These are phyloP conservation scores for Trachurus trachurus DNA, from an alignment of 2,797 vertebrate genomes.

Conservation along the genomic window DNA sequence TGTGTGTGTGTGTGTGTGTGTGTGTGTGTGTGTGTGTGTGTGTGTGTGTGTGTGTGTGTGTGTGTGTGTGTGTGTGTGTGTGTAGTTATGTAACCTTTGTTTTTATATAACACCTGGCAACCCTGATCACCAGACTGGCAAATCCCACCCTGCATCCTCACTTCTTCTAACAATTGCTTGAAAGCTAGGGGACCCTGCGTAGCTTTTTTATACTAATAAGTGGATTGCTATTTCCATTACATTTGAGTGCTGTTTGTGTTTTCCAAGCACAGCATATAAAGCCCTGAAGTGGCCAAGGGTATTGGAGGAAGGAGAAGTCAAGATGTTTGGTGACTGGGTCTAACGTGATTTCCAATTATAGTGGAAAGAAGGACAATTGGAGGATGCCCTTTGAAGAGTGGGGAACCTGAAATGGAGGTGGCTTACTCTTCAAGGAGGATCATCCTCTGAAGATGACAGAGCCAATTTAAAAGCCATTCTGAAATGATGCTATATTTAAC, in stretches of 20 bases:
- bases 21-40: conserved; percentile 15
- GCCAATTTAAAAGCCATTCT: conserved; percentile 19
- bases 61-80: conserved; percentile 19
- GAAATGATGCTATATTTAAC: conserved; percentile 14
- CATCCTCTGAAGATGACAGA: conserved; percentile 24
- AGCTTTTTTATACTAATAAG: neutral
- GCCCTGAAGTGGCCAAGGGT: conserved; percentile 29
- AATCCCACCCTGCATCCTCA: neutral
- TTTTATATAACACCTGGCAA: conserved; percentile 40
- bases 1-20: conserved; percentile 9
- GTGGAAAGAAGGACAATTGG: neutral
- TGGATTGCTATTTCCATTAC: conserved; percentile 5
- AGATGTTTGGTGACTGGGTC: conserved; percentile 2
- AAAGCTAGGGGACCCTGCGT: conserved; percentile 6
- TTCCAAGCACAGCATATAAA: conserved; percentile 13
- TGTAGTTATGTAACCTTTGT: conserved; percentile 36
- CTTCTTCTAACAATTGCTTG: conserved; percentile 22
- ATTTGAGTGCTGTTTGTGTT: conserved; percentile 10
- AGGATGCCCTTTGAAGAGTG: conserved; percentile 25
- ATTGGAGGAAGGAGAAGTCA: conserved; percentile 7
- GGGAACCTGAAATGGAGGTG: conserved; percentile 28
- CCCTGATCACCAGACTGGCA: neutral
- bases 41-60: conserved; percentile 20
- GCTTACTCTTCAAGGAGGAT: conserved; percentile 38
- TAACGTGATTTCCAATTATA: conserved; percentile 20